A percentile compares a stretch with the other conserved stretches of the same genome.
These are phyloP conservation scores for Amblyjoppa fuscipennis DNA, from an alignment of 2,888 invertebrate species.

Conservation along the genomic window DNA sequence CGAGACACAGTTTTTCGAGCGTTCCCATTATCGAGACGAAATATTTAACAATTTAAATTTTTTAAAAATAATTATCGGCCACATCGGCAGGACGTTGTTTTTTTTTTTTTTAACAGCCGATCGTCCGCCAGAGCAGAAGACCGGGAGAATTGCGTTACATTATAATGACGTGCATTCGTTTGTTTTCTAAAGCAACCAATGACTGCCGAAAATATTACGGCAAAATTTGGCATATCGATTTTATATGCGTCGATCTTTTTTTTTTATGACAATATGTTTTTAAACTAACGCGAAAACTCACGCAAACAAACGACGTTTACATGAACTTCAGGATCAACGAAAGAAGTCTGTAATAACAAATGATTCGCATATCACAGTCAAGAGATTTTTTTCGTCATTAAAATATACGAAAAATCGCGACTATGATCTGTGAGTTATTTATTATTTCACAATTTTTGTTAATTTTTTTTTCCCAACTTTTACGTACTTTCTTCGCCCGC, in stretches of 20 bases:
- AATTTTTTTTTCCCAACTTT: too few species aligned
- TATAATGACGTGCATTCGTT: too few species aligned
- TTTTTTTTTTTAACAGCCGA: not conserved
- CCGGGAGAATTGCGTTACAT: too few species aligned
- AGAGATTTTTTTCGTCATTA: not conserved
- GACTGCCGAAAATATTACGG: not conserved
- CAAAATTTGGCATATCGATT: not conserved
- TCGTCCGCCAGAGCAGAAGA: too few species aligned
- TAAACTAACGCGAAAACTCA: too few species aligned
- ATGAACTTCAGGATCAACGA: not conserved
- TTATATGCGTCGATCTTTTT: too few species aligned
- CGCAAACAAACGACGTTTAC: too few species aligned
- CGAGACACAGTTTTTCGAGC: not conserved
- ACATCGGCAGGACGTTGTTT: not conserved
- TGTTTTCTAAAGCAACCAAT: not conserved
- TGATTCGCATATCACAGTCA: not conserved
- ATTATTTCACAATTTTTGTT: too few species aligned
- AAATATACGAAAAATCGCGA: too few species aligned
- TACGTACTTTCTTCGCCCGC: too few species aligned
- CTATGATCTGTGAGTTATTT: too few species aligned
- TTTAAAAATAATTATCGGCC: constrained; percentile 34
- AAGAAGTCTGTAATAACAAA: not conserved
- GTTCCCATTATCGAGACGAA: constrained; percentile 32
- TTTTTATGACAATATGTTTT: too few species aligned
- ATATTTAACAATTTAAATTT: constrained; percentile 24